phyloP scores from a whole-genome alignment of 1,140 invertebrate species.

The Aphelenchoides avenae region DNA sequence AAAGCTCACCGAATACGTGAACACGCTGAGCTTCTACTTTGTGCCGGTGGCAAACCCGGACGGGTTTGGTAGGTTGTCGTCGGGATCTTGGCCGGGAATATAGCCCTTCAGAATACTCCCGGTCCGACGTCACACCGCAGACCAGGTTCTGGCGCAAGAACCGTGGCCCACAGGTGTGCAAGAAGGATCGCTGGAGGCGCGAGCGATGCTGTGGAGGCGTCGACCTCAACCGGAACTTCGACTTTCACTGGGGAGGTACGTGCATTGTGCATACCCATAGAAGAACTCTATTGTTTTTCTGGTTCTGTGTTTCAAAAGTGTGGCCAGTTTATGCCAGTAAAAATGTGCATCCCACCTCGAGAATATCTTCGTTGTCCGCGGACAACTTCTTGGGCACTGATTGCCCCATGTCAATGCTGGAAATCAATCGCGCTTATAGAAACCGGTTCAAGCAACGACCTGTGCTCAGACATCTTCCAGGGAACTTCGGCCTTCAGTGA shows the following conservation, averaged over 20 bases:
- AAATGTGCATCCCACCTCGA: not conserved
- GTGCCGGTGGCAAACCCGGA: conserved; percentile 63
- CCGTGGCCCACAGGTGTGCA: conserved; percentile 47
- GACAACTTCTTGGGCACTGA: no score
- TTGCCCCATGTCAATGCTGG: no score
- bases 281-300: not conserved
- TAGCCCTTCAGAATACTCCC: conserved; percentile 47
- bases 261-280: not conserved
- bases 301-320: no score
- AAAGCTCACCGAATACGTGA: conserved; percentile 53
- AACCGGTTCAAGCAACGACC: conserved; percentile 52
- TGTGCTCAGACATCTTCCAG: conserved; percentile 57
- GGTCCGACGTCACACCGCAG: conserved; percentile 55
- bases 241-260: conserved; percentile 58
- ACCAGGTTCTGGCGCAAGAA: conserved; percentile 58
- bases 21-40: conserved; percentile 61
- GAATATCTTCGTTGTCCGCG: not conserved
- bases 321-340: no score
- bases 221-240: conserved; percentile 57
- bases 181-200: conserved; percentile 56
- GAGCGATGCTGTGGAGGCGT: conserved; percentile 63
- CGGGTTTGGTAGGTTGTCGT: conserved; percentile 31
- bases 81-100: conserved; percentile 5
- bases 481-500: conserved; percentile 46
- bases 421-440: no score